Conservation (phyloP, 2,113 vertebrate genomes). For the Pituophis catenifer region DNA sequence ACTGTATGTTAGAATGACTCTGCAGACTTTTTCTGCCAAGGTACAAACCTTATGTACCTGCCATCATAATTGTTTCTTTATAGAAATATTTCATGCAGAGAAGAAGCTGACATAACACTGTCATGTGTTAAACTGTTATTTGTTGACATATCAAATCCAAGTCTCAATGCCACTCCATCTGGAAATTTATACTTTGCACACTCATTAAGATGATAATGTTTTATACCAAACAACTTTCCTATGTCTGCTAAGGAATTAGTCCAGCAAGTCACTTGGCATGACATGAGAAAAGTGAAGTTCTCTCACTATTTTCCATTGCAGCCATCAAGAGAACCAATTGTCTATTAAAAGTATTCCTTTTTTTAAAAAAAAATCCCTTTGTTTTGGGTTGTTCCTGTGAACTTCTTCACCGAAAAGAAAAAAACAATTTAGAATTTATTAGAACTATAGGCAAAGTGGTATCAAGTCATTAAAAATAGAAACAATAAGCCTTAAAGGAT, state of each 20-base stretch:
- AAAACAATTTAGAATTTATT: background rate
- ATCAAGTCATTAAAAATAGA: background rate
- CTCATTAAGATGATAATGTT: background rate
- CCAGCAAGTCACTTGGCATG: background rate
- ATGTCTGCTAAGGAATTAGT: background rate
- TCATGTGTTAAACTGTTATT: background rate
- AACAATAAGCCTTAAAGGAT: background rate
- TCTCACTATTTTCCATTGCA: background rate
- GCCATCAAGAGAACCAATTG: background rate
- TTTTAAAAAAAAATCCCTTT: background rate
- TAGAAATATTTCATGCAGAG: background rate
- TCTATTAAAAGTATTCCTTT: background rate
- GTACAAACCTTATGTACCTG: background rate
- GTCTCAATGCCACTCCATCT: background rate
- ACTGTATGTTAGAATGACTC: background rate
- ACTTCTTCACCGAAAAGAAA: background rate
- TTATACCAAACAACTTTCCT: background rate
- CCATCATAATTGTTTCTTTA: background rate
- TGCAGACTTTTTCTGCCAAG: background rate
- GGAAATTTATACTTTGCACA: background rate
- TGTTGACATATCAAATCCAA: background rate
- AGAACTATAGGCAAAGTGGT: background rate
- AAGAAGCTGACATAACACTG: background rate
- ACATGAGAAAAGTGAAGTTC: background rate
- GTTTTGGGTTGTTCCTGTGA: background rate